These are phyloP conservation scores for Harpalus rubripes DNA, from an alignment of 2,888 invertebrate genomes.

Conservation along the genomic window DNA sequence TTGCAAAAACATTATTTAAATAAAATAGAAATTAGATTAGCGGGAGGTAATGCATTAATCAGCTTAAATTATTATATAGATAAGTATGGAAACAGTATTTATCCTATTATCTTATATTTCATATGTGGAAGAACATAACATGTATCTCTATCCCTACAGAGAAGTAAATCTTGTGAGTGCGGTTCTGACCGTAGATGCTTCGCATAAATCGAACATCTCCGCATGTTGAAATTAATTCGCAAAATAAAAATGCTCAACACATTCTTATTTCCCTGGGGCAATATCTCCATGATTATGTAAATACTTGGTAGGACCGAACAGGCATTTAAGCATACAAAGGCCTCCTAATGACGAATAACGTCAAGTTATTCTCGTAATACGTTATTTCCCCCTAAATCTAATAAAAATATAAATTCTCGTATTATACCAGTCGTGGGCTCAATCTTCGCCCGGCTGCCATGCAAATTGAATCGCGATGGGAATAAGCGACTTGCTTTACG, in stretches of 20 bases:
- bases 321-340: slow-evolving; percentile 61
- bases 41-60: too few species aligned
- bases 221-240: slow-evolving; percentile 56
- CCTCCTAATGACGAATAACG: slow-evolving; percentile 57
- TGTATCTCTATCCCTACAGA: neutral
- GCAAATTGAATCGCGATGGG: slow-evolving; percentile 45
- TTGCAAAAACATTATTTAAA: too few species aligned
- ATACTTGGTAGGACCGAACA: slow-evolving; percentile 45
- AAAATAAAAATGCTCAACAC: slow-evolving; percentile 52
- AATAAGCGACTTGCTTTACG: neutral
- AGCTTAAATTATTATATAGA: neutral
- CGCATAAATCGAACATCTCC: slow-evolving; percentile 3
- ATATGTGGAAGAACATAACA: too few species aligned
- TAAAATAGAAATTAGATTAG: too few species aligned
- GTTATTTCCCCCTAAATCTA: slow-evolving; percentile 62
- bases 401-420: slow-evolving; percentile 61
- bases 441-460: slow-evolving; percentile 24
- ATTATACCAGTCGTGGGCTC: slow-evolving; percentile 49
- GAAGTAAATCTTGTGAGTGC: slow-evolving; percentile 7
- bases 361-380: slow-evolving; percentile 59
- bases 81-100: too few species aligned
- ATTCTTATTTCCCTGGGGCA: slow-evolving; percentile 58
- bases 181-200: neutral
- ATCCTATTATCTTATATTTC: too few species aligned
- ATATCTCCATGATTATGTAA: slow-evolving; percentile 63